These are phyloP conservation scores for Ploceus nigricollis DNA, from an alignment of 2,113 vertebrate species.

Conservation along the genomic window DNA sequence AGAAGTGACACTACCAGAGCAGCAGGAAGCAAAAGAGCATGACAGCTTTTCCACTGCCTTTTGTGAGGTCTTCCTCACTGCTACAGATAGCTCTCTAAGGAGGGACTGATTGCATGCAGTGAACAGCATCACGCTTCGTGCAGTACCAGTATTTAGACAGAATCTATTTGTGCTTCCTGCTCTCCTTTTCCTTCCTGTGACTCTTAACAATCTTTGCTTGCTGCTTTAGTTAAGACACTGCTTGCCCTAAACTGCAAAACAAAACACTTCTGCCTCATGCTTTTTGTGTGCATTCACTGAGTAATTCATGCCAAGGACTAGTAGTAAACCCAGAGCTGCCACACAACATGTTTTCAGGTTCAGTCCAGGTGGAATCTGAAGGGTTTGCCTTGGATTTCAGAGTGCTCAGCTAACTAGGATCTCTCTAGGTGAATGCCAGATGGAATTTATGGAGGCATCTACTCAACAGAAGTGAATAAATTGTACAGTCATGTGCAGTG, in stretches of 20 bases:
- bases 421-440: not conserved
- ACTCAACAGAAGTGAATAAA: not conserved
- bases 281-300: not conserved
- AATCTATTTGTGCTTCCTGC: not conserved
- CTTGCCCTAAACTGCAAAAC: not conserved
- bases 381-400: not conserved
- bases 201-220: not conserved
- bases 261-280: rapidly evolving
- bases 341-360: not conserved
- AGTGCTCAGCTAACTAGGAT: not conserved
- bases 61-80: not conserved
- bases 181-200: not conserved
- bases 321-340: not conserved
- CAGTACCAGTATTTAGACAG: not conserved
- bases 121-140: rapidly evolving
- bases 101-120: not conserved
- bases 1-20: not conserved
- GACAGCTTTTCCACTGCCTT: not conserved
- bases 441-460: not conserved
- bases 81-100: not conserved
- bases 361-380: not conserved
- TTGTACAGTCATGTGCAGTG: no score
- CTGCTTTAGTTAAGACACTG: not conserved
- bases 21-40: not conserved
- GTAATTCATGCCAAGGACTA: not conserved